Percentiles rank a stretch among this genome's conserved stretches.
Conservation (phyloP, 1,140 invertebrate species). For the Brachionus asplanchnoidis region DNA sequence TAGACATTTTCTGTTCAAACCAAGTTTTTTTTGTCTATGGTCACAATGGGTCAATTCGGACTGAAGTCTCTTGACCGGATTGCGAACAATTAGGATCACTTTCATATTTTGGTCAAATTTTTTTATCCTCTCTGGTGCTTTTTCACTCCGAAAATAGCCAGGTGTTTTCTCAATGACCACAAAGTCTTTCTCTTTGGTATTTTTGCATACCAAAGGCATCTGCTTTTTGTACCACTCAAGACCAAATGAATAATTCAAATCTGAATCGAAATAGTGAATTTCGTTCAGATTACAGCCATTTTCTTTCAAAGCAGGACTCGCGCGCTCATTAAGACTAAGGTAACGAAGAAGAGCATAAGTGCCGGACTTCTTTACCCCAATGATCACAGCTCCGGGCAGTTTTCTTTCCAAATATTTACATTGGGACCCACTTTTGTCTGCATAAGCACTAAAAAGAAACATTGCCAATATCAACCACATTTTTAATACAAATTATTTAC, state of each 20-base stretch:
- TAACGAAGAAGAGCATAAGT: constrained; percentile 50
- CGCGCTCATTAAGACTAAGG: constrained; percentile 47
- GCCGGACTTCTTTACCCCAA: constrained; percentile 51
- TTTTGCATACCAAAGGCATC: constrained; percentile 28
- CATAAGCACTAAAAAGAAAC: neutral
- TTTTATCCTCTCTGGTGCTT: constrained; percentile 74
- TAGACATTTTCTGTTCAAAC: neutral
- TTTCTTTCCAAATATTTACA: neutral
- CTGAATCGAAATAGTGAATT: constrained; percentile 50
- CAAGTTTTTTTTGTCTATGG: constrained; percentile 11
- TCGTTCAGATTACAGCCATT: constrained; percentile 44
- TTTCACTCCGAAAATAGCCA: constrained; percentile 55
- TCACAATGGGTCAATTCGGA: constrained; percentile 79
- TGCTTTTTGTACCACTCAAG: constrained; percentile 48
- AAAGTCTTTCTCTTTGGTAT: neutral
- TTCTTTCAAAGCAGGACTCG: constrained; percentile 44
- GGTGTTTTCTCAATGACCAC: constrained; percentile 37
- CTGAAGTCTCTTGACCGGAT: constrained; percentile 86
- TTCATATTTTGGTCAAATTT: constrained; percentile 79
- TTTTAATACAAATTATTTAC: neutral
- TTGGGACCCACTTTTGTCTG: neutral
- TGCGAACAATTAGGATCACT: constrained; percentile 79
- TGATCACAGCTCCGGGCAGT: constrained; percentile 46
- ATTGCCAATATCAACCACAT: neutral
- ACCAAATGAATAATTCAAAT: constrained; percentile 46